These are phyloP conservation scores for Meloidogyne exigua DNA, from an alignment of 1,140 invertebrate species.

Conservation along the genomic window DNA sequence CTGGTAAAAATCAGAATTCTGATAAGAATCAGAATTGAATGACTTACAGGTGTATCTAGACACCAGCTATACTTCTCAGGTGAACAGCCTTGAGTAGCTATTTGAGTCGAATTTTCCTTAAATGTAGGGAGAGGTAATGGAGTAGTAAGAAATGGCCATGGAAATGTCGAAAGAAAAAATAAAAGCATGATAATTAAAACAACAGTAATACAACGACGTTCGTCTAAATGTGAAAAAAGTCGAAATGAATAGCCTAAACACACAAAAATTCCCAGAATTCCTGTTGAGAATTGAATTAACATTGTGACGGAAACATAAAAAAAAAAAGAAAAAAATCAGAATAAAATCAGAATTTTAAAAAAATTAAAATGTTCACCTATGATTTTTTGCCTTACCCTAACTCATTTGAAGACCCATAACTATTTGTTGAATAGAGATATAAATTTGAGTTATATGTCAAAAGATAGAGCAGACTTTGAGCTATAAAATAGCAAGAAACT, in stretches of 20 bases:
- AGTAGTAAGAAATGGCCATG: conserved; percentile 29
- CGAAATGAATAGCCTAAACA: conserved; percentile 21
- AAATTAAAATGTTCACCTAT: too few relatives aligned
- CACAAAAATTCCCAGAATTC: conserved; percentile 9
- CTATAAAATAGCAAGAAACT: too few relatives aligned
- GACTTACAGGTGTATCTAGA: conserved; percentile 9
- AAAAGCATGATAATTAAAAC: conserved; percentile 19
- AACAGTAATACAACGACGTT: conserved; percentile 16
- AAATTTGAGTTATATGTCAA: too few relatives aligned
- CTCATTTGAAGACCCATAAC: too few relatives aligned
- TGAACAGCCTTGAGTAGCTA: conserved; percentile 14
- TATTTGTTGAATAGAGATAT: too few relatives aligned
- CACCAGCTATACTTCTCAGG: conserved; percentile 15
- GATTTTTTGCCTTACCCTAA: too few relatives aligned
- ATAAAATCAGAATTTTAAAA: too few relatives aligned
- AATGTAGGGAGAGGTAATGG: conserved; percentile 24
- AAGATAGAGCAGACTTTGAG: too few relatives aligned
- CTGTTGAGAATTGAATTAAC: background rate
- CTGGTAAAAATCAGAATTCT: too few relatives aligned
- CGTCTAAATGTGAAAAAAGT: conserved; percentile 8
- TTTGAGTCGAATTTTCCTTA: conserved; percentile 17
- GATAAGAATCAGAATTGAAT: too few relatives aligned
- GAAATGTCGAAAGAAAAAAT: conserved; percentile 29
- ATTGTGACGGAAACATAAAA: background rate
- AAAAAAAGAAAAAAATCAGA: too few relatives aligned